A percentile compares a stretch with the other conserved stretches of the same genome.
Conservation (phyloP, 2,113 vertebrate genomes). For the Condylura cristata region DNA sequence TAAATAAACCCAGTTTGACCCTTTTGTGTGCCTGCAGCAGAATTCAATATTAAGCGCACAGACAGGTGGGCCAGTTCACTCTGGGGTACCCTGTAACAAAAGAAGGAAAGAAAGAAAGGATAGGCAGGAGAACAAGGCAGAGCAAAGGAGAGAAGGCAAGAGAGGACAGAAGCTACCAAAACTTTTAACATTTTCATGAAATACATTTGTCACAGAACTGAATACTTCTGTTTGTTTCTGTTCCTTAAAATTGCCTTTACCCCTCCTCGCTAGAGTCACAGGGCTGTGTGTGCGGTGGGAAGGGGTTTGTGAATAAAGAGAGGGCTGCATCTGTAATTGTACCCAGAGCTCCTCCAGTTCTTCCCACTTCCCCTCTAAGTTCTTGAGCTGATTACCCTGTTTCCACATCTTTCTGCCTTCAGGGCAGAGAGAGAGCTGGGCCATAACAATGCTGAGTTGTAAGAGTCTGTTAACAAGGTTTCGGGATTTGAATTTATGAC, state of each 20-base stretch:
- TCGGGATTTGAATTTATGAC: constrained; percentile 59
- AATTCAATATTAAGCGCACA: too few relatives aligned
- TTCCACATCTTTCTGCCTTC: constrained; percentile 53
- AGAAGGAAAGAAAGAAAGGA: rapidly evolving
- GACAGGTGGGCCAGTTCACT: too few relatives aligned
- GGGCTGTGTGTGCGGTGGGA: background rate
- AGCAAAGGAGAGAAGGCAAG: too few relatives aligned
- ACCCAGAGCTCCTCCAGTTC: constrained; percentile 25
- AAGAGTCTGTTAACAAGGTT: background rate
- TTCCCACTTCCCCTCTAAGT: background rate
- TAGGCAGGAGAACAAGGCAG: rapidly evolving
- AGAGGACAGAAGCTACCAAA: background rate
- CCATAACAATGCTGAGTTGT: too few relatives aligned
- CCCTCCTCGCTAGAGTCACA: constrained; percentile 38
- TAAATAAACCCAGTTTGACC: too few relatives aligned
- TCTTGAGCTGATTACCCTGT: constrained; percentile 63
- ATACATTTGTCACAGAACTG: constrained; percentile 32
- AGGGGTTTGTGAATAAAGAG: background rate
- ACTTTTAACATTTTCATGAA: constrained; percentile 5
- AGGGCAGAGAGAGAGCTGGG: constrained; percentile 33
- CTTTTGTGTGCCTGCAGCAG: too few relatives aligned
- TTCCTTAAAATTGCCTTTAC: constrained; percentile 38
- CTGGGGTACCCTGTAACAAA: too few relatives aligned
- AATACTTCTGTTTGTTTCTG: constrained; percentile 69
- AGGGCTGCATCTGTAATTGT: background rate